phyloP scores from a whole-genome alignment of 2,113 vertebrate species.

The Labeo catla region DNA sequence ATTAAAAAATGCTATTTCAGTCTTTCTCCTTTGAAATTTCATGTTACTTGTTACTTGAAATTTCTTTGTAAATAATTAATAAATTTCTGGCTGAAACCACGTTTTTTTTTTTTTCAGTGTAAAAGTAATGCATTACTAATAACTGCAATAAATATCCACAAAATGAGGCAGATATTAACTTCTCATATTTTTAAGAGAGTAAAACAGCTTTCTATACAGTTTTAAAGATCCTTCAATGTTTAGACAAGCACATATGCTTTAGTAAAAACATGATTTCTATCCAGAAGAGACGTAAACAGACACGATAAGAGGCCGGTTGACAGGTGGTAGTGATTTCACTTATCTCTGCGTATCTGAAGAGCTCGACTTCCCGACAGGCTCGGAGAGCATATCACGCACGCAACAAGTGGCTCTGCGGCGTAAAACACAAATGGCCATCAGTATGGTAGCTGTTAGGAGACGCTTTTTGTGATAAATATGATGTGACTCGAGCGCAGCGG shows the following conservation, averaged over 20 bases:
- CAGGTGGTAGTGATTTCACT: slow-evolving; percentile 16
- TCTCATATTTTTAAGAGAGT: not conserved
- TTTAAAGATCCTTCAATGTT: not conserved
- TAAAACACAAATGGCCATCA: slow-evolving; percentile 7
- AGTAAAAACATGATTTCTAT: not conserved
- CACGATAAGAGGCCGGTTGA: not conserved
- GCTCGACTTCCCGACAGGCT: not conserved
- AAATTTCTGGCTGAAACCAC: not conserved
- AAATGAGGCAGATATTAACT: not conserved
- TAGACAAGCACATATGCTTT: not conserved
- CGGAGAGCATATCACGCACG: not conserved
- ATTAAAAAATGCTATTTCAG: not conserved
- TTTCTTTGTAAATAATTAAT: not conserved
- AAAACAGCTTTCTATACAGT: not conserved
- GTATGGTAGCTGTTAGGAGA: not conserved
- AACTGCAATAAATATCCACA: not conserved
- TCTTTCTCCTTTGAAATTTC: not conserved
- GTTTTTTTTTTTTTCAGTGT: not conserved
- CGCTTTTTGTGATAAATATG: not conserved
- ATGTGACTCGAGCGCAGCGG: not conserved
- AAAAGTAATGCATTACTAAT: not conserved
- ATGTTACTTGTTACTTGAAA: not conserved
- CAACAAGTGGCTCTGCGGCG: not conserved
- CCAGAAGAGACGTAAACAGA: slow-evolving; percentile 9
- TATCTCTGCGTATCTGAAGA: not conserved